Conservation (phyloP, 2,888 invertebrate genomes). For the Cataglyphis albicans region DNA sequence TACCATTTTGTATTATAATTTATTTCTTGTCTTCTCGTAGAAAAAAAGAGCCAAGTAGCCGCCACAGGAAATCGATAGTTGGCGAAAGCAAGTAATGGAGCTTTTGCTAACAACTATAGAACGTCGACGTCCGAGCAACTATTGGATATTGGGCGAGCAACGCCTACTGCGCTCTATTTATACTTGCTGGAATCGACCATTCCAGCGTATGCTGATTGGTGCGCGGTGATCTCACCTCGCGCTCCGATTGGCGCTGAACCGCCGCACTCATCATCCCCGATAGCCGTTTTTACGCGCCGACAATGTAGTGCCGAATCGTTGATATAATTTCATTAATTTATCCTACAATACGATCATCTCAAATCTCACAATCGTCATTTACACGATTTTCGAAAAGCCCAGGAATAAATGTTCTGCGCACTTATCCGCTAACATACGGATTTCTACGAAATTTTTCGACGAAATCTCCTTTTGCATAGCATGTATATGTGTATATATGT, state of each 20-base stretch:
- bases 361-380: not conserved
- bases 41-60: conserved; percentile 30
- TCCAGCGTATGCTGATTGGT: conserved; percentile 62
- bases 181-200: conserved; percentile 62
- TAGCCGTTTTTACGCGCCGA: not conserved
- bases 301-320: conserved; percentile 9
- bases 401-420: not conserved
- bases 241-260: conserved; percentile 66
- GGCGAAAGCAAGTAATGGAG: conserved; percentile 75
- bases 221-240: conserved; percentile 53
- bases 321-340: not conserved
- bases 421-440: not conserved
- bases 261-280: conserved; percentile 63
- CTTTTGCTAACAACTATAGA: conserved; percentile 68
- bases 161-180: conserved; percentile 49
- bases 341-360: not conserved
- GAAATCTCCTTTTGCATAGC: not conserved
- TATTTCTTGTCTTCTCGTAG: conserved; percentile 30
- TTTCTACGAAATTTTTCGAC: not conserved
- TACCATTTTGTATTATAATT: conserved; percentile 68
- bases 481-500: not conserved
- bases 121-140: conserved; percentile 23
- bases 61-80: conserved; percentile 60
- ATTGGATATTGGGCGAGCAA: conserved; percentile 55
- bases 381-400: too few relatives aligned